Evolutionary conservation across 2,888 invertebrate genomes (phyloP), one percentile per base, ranked within the genome.

Genomic region (Drosophila dives): DNA sequence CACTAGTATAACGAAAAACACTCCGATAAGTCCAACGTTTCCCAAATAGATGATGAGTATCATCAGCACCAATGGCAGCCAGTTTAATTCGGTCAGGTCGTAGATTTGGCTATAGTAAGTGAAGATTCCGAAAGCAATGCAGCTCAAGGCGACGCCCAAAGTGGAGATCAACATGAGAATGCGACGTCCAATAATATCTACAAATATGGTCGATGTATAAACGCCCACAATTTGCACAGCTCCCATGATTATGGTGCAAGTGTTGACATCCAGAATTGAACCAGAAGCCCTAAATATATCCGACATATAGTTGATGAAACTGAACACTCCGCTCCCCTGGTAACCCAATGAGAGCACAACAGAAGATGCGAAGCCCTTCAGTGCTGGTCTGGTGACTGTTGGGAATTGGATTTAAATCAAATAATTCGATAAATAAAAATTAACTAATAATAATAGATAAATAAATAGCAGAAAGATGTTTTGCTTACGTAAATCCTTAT

Each of bases 291-390:
- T 78, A 64, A 93, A 93, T 42, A 93, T 92, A 20, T 82, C 75
- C 17, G 92, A 90, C 80, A 92, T 91, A 60, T 93, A 93, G 62
- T 91, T 93, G 3, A 92, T 77, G 49, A 93, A 89, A 11, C 91
- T 90, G 51, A 91, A 92, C 15, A 82, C 73, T 4, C 93, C 92
- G 36, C 91, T 87, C 54, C 89, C 88, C 45, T 91, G 91, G 66
- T 91, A 91, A 0, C 91, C 81, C 34, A 82, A 23, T 3, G 85
- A 73, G 1, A 93, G 76, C 0, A 90, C 83, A 5, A 77, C 2
- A 0, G 91, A 86, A 0, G 81, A 84, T 0, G 76, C 67, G 23
- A 92, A 81, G 6, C 81, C 89, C 60, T 90, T 91, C 0, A 89
- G n/a, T 0, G 92, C 89, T 3, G 77, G 71, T 32, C 64, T 86